A percentile compares a stretch with the other conserved stretches of the same genome.
These are phyloP conservation scores for Onychomys leucogaster DNA, from an alignment of 2,797 vertebrate species.

Conservation along the genomic window DNA sequence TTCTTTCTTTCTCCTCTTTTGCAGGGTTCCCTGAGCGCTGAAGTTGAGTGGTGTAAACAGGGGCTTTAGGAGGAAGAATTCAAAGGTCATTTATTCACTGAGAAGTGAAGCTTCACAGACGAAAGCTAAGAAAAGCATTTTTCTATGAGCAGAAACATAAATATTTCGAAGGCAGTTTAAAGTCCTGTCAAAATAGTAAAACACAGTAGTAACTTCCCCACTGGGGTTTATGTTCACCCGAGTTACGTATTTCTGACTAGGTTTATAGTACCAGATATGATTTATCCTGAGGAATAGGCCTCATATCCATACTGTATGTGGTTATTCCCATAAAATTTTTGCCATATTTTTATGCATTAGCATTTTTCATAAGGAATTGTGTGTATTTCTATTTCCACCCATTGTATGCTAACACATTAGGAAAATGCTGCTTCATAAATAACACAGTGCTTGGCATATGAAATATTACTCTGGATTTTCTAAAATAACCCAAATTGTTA, in stretches of 20 bases:
- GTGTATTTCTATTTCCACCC: not conserved
- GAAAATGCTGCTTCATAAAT: not conserved
- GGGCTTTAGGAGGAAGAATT: not conserved
- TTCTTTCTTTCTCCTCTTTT: not conserved
- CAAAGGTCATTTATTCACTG: not conserved
- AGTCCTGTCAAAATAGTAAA: not conserved
- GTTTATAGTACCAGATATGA: not conserved
- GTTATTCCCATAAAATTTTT: not conserved
- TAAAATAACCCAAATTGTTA: not conserved
- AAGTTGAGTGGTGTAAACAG: not conserved
- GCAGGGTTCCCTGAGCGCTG: not conserved
- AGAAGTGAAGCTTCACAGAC: not conserved
- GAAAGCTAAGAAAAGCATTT: not conserved
- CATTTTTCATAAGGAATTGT: not conserved
- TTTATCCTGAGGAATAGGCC: not conserved
- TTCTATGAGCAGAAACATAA: not conserved
- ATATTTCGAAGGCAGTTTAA: not conserved
- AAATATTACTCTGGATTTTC: not conserved
- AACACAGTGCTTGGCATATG: rapidly evolving
- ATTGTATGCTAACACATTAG: not conserved
- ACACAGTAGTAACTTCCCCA: not conserved
- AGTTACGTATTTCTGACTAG: not conserved
- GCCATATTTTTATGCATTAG: not conserved
- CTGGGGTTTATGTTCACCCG: not conserved
- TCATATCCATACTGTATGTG: not conserved